These are phyloP conservation scores for Cossypha niveicapilla DNA, from an alignment of 2,797 vertebrate genomes.

Conservation along the genomic window DNA sequence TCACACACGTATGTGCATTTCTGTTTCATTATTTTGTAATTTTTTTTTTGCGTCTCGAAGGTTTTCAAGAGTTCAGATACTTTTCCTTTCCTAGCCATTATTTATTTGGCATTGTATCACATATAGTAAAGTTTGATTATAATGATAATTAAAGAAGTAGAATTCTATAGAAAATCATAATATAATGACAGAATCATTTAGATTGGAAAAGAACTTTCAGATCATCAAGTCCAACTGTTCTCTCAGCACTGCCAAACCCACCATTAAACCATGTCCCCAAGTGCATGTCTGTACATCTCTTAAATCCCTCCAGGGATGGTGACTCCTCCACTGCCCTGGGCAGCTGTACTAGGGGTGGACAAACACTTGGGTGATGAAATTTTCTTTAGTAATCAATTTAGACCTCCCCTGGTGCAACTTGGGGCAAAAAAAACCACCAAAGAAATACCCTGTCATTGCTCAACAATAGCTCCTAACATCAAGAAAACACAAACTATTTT, in stretches of 20 bases:
- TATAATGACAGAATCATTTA: not conserved
- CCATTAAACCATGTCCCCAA: not conserved
- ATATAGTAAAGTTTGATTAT: not conserved
- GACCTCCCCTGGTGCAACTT: not conserved
- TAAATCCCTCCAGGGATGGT: not conserved
- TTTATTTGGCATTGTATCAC: not conserved
- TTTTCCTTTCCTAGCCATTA: not conserved
- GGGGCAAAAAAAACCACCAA: not conserved
- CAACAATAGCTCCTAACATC: not conserved
- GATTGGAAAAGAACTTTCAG: not conserved
- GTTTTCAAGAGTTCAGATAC: not conserved
- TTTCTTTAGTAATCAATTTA: not conserved
- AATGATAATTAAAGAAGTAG: not conserved
- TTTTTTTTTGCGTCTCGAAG: not conserved
- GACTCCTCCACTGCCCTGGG: not conserved
- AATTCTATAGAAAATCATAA: not conserved
- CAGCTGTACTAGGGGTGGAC: not conserved
- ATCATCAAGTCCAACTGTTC: not conserved
- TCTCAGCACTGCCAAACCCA: not conserved
- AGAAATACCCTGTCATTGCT: not conserved
- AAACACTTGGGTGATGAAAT: not conserved
- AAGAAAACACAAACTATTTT: not conserved
- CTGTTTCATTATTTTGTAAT: not conserved
- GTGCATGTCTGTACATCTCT: not conserved
- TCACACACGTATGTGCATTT: constrained; percentile 9